Evolutionary conservation across 2,113 vertebrate genomes (phyloP), one percentile per base, ranked within the genome.

Genomic region (Ochotona curzoniae): DNA sequence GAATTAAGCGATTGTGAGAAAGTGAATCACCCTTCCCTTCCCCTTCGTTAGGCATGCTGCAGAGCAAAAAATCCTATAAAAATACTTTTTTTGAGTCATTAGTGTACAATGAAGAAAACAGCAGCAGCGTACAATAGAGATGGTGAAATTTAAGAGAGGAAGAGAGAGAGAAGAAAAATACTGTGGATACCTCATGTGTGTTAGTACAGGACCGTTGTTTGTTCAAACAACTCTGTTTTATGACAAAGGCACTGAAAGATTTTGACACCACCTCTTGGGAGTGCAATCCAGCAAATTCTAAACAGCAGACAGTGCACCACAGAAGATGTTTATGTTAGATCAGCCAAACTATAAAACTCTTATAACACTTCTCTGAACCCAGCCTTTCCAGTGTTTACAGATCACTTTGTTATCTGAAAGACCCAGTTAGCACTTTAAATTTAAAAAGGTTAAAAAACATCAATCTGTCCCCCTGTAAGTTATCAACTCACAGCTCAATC

Each of bases 1-100:
- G 97, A 98, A 96, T 96, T 92, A 96, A 97, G 76, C 96, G 96
- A 97, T 97, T 95, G 97, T 97, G 94, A 95, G 92, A 96, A 97
- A 97, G 83, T 87, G 95, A 97, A 89, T 96, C 95, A 93, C 92
- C 96, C 86, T 83, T 93, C 75, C 83, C 90, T 97, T 95, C 57
- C 71, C 91, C 93, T 90, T 95, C 84, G 89, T 92, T 94, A 94
- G 91, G 84, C 94, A 94, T 66, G 90, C 93, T 96, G 85, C 87
- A 90, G 90, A 67, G 82, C 81, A 94, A 94, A 96, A 93, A 96
- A 92, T 75, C 63, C 67, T 92, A 90, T 94, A 95, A 95, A 98
- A 83, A 83, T 96, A 96, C 96, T 86, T 82, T 96, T 97, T 96
- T 94, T 94, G 96, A 95, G 83, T 96, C 94, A 92, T 97, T 93